Evolutionary conservation across 2,113 vertebrate species (phyloP).

Genomic region (Burhinus bistriatus): DNA sequence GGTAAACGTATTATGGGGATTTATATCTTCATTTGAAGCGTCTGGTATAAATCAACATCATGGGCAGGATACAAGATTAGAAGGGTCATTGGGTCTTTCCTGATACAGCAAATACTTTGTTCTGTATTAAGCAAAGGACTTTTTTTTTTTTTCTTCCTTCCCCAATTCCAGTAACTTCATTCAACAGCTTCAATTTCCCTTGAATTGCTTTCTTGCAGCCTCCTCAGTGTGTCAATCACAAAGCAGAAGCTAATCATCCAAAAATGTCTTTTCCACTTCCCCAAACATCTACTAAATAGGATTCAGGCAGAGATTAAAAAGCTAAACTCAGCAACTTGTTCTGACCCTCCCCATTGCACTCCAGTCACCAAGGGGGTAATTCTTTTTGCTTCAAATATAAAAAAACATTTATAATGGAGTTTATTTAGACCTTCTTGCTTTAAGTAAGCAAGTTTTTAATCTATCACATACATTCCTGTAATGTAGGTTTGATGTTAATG

Average conservation of each 20-base stretch:
- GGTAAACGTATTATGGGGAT: neutral
- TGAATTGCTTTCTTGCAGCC: conserved; percentile 15
- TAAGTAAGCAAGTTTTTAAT: conserved; percentile 79
- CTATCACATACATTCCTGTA: conserved; percentile 73
- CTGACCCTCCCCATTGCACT: neutral
- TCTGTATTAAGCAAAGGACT: neutral
- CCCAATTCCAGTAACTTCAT: conserved; percentile 43
- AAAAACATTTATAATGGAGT: conserved; percentile 55
- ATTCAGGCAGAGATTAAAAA: conserved; percentile 36
- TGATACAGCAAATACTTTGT: conserved; percentile 29
- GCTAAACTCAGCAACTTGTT: conserved; percentile 39
- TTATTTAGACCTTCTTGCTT: conserved; percentile 71
- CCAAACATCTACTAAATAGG: neutral
- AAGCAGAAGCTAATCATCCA: conserved; percentile 25
- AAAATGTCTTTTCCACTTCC: conserved; percentile 25
- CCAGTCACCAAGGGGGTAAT: conserved; percentile 45
- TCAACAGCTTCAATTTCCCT: conserved; percentile 34
- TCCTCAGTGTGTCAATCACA: conserved; percentile 36
- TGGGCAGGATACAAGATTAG: conserved; percentile 48
- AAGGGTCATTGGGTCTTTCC: conserved; percentile 50
- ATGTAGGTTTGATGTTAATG: conserved; percentile 77
- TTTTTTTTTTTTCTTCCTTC: neutral
- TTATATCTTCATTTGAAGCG: conserved; percentile 36
- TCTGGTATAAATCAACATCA: conserved; percentile 49
- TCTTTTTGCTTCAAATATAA: conserved; percentile 53